phyloP scores from a whole-genome alignment of 2,113 vertebrate genomes.

The Mormyrus lacerda region DNA sequence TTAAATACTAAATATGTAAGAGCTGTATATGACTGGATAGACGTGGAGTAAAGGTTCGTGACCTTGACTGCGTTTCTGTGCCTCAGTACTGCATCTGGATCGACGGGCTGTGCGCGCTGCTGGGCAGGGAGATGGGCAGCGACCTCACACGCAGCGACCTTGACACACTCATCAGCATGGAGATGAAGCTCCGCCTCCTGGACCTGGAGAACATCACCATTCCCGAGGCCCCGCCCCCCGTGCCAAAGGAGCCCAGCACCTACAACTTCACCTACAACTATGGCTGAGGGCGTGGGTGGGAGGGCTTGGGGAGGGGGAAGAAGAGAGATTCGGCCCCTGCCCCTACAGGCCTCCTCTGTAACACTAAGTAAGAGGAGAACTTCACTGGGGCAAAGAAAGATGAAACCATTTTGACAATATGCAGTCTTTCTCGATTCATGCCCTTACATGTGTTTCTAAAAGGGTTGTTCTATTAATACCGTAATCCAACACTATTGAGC shows the following conservation, averaged over 20 bases:
- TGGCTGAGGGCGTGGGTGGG: slow-evolving; percentile 60
- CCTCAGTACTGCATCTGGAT: slow-evolving; percentile 94
- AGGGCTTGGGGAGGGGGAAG: slow-evolving; percentile 1
- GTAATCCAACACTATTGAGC: slow-evolving; percentile 4
- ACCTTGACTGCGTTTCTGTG: background rate
- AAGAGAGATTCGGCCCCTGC: background rate
- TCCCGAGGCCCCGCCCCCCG: slow-evolving; percentile 84
- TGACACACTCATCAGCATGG: slow-evolving; percentile 95
- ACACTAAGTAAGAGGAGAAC: background rate
- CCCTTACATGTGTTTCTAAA: background rate
- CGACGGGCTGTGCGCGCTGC: slow-evolving; percentile 83
- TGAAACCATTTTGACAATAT: background rate
- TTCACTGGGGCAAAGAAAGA: background rate
- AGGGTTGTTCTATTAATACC: background rate
- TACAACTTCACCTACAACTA: slow-evolving; percentile 98
- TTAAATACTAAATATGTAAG: background rate
- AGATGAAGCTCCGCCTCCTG: slow-evolving; percentile 94
- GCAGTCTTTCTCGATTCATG: background rate
- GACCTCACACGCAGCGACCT: slow-evolving; percentile 94
- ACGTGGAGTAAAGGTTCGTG: background rate
- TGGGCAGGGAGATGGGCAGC: slow-evolving; percentile 93
- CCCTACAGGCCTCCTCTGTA: background rate
- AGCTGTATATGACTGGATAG: background rate
- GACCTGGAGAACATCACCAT: slow-evolving; percentile 96
- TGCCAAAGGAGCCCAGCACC: slow-evolving; percentile 94